phyloP scores from a whole-genome alignment of 2,888 invertebrate species.

The Tetheella fluctuosa region DNA sequence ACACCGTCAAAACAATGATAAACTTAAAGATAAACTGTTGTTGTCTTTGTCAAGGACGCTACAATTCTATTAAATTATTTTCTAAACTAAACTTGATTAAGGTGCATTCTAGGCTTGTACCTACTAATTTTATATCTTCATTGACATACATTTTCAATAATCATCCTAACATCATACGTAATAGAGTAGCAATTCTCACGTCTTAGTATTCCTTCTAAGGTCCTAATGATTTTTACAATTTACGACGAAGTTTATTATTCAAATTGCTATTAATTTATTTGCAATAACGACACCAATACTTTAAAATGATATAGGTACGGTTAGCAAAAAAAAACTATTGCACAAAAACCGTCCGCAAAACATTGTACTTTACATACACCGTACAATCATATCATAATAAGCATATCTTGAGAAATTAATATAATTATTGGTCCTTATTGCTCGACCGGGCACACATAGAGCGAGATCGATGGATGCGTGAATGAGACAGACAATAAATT shows the following conservation, averaged over 20 bases:
- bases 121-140: no score
- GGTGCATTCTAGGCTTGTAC: no score
- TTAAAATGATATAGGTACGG: constrained; percentile 20
- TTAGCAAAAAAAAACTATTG: constrained; percentile 29
- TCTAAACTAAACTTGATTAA: no score
- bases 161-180: no score
- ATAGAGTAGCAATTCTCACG: not conserved
- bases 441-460: constrained; percentile 41
- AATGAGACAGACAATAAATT: constrained; percentile 38
- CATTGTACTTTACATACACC: constrained; percentile 37
- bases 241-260: not conserved
- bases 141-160: no score
- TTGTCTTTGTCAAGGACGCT: no score
- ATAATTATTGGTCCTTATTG: constrained; percentile 68
- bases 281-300: constrained; percentile 11
- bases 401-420: constrained; percentile 66
- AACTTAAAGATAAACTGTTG: no score
- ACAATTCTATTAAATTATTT: no score
- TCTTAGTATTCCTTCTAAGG: not conserved
- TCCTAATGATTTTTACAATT: not conserved
- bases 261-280: constrained; percentile 9
- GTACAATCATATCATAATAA: constrained; percentile 67
- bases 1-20: no score
- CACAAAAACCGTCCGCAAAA: constrained; percentile 39
- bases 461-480: constrained; percentile 49